Evolutionary conservation across 2,113 vertebrate genomes (phyloP), one percentile per base, ranked within the genome.

Genomic region (Eolophus roseicapilla): DNA sequence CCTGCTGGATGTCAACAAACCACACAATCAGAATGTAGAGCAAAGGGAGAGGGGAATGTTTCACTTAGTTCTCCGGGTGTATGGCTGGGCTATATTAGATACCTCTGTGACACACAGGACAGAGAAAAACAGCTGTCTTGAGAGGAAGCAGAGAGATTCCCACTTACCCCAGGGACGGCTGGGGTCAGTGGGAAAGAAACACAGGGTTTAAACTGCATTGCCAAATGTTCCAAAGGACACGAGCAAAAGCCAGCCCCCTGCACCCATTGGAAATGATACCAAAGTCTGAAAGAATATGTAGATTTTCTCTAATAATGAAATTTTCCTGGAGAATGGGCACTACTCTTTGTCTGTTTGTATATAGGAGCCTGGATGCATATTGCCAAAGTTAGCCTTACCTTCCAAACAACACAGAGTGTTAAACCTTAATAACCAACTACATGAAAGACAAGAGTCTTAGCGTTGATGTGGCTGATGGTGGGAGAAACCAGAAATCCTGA

Each of bases 91-190:
- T 84, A 47, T 44, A 78, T 39, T 64, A 81, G 49, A 62, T 28
- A 69, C 18, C 11, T 65, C 27, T 0, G 2, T 0, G 2, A 65
- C 21, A 88, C 16, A 21, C 2, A n/a, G 12, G 31, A 65, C 60
- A 83, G 21, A 81, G 39, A 39, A 90, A 90, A 92, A 50, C 55
- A 83, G 63, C 49, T 75, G n/a, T 6, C 76, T 94, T 55, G 63
- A 35, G 33, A 64, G 33, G 27, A 64, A 75, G 39, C 23, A 74
- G n/a, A 84, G 21, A 70, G 39, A 44, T 44, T 67, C n/a, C 35
- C 53, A 80, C 35, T 68, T 39, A 87, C 13, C 11, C 9, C 19
- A 63, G 44, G 23, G 28, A 70, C 73, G 49, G 13, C 47, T 68
- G 18, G 17, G 24, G 13, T 31, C 43, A 74, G 27, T 13, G 8